These are phyloP conservation scores for Parnassius orleans DNA, from an alignment of 2,888 invertebrate species.

Conservation along the genomic window DNA sequence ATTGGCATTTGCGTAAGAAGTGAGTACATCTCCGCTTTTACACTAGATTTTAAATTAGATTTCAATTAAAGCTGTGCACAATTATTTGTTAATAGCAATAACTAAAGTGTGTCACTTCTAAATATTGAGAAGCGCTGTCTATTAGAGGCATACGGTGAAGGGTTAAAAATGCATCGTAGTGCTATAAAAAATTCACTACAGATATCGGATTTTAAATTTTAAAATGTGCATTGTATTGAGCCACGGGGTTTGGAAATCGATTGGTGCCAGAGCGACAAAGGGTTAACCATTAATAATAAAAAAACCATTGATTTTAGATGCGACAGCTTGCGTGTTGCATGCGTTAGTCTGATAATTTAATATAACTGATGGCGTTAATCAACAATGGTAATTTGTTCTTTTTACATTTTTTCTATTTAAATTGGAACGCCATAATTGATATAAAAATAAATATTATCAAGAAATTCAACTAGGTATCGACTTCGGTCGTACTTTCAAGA, in stretches of 20 bases:
- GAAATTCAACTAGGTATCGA: no score
- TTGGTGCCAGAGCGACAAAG: slow-evolving; percentile 72
- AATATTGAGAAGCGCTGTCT: slow-evolving; percentile 51
- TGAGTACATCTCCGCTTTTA: no score
- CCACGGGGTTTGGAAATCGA: slow-evolving; percentile 74
- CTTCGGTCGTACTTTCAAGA: no score
- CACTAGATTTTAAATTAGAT: no score
- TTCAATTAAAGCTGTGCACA: no score
- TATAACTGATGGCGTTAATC: neutral
- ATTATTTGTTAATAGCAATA: no score
- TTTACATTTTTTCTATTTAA: no score
- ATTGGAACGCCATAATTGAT: no score
- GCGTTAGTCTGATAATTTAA: slow-evolving; percentile 33
- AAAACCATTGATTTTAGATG: slow-evolving; percentile 61
- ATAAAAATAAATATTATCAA: no score
- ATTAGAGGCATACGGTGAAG: slow-evolving; percentile 69
- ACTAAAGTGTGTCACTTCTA: slow-evolving; percentile 19
- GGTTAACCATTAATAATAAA: slow-evolving; percentile 77
- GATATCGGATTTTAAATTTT: slow-evolving; percentile 82
- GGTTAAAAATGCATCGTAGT: slow-evolving; percentile 80
- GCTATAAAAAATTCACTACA: slow-evolving; percentile 71
- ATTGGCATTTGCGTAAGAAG: no score
- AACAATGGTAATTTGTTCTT: no score
- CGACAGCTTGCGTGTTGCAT: slow-evolving; percentile 64
- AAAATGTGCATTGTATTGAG: slow-evolving; percentile 80